Percentiles rank a stretch among this genome's conserved stretches.
These are phyloP conservation scores for Microtus oregoni DNA, from an alignment of 2,113 vertebrate genomes.

Conservation along the genomic window DNA sequence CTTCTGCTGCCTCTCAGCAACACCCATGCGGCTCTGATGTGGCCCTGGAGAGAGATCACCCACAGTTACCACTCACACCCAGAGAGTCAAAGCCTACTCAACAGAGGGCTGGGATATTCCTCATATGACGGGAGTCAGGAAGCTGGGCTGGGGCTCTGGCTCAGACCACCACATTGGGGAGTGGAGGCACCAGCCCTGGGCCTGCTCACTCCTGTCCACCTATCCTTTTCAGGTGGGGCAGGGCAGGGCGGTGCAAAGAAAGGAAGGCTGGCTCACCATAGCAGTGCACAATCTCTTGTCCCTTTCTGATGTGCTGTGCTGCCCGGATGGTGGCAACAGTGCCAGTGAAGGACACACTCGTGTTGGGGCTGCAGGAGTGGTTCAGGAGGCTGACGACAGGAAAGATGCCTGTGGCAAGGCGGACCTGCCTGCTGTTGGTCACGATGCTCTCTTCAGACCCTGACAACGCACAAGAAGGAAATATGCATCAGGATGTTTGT, in stretches of 20 bases:
- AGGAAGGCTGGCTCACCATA: constrained; percentile 89
- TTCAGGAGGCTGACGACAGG: constrained; percentile 95
- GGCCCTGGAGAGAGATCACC: constrained; percentile 89
- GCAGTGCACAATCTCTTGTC: constrained; percentile 95
- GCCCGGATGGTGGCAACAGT: constrained; percentile 88
- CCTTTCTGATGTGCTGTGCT: constrained; percentile 85
- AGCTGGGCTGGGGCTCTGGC: background rate
- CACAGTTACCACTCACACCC: background rate
- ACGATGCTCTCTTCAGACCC: constrained; percentile 83
- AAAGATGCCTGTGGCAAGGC: constrained; percentile 94
- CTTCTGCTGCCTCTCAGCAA: constrained; percentile 87
- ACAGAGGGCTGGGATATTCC: background rate
- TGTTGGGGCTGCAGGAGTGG: constrained; percentile 96
- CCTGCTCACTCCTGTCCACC: background rate
- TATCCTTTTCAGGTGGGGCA: background rate
- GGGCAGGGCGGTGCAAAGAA: background rate
- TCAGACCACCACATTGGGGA: background rate
- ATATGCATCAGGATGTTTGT: constrained; percentile 57
- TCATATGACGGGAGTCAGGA: background rate
- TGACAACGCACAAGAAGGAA: constrained; percentile 63
- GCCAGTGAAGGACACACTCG: constrained; percentile 89
- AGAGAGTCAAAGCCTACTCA: background rate
- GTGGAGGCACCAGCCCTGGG: background rate
- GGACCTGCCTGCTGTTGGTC: constrained; percentile 87
- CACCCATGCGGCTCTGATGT: constrained; percentile 89